These are phyloP conservation scores for Centropus unirufus DNA, from an alignment of 2,113 vertebrate species.

Conservation along the genomic window DNA sequence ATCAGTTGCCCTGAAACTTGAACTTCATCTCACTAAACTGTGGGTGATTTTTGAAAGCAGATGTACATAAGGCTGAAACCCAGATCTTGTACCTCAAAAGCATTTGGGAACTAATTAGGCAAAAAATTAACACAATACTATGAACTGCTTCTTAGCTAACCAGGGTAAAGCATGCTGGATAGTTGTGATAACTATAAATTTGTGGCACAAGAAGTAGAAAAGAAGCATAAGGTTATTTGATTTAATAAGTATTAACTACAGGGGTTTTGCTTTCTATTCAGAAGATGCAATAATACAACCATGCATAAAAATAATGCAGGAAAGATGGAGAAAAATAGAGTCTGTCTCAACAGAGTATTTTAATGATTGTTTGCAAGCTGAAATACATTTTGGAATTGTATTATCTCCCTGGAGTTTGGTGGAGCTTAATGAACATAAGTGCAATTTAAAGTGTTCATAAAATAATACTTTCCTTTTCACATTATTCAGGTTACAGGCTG, in stretches of 20 bases:
- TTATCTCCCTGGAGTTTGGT: background rate
- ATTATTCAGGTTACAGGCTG: background rate
- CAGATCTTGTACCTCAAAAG: background rate
- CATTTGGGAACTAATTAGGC: background rate
- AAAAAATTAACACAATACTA: background rate
- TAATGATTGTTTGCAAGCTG: background rate
- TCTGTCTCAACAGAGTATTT: background rate
- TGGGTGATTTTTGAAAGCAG: background rate
- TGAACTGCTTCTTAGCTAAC: background rate
- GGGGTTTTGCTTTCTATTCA: background rate
- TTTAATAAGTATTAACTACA: background rate
- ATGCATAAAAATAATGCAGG: background rate
- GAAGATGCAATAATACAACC: background rate
- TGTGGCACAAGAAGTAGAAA: background rate
- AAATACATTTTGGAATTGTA: background rate
- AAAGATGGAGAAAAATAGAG: background rate
- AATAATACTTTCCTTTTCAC: background rate
- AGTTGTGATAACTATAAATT: background rate
- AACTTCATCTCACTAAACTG: background rate
- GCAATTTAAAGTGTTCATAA: background rate
- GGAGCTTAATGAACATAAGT: background rate
- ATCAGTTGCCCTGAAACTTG: background rate
- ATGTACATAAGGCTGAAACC: background rate
- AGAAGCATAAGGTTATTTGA: background rate
- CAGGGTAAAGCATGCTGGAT: background rate